Evolutionary conservation across 2,113 vertebrate species (phyloP).

Genomic region (Addax nasomaculatus): DNA sequence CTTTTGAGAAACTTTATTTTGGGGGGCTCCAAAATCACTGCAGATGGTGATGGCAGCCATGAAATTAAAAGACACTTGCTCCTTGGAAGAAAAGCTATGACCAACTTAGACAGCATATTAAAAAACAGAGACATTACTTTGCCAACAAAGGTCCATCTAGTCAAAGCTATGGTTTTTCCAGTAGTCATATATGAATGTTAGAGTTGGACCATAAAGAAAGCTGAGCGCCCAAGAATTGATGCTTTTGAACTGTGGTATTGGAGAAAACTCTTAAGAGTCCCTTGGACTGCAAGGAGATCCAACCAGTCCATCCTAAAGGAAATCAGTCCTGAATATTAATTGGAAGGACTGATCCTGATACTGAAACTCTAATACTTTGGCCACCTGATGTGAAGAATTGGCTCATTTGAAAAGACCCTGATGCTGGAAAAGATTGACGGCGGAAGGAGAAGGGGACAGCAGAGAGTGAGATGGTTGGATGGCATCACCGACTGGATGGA

Average conservation of each 20-base stretch:
- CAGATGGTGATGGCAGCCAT: not conserved
- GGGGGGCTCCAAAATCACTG: not conserved
- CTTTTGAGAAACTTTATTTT: not conserved
- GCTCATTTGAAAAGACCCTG: not conserved
- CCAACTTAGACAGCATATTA: not conserved
- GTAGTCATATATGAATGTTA: not conserved
- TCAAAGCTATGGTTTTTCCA: not conserved
- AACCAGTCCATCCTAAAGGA: not conserved
- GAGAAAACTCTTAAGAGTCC: not conserved
- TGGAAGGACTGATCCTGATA: not conserved
- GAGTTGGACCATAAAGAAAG: not conserved
- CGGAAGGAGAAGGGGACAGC: fast-evolving
- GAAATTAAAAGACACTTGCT: not conserved
- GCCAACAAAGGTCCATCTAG: not conserved
- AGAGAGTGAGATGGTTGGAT: not conserved
- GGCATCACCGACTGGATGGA: not conserved
- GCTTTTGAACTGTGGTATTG: not conserved
- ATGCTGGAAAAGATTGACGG: not conserved
- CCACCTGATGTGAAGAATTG: not conserved
- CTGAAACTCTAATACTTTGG: not conserved
- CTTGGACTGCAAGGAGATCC: not conserved
- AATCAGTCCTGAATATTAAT: not conserved
- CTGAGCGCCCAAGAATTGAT: fast-evolving
- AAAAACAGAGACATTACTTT: not conserved
- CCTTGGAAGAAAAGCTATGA: not conserved